Evolutionary conservation across 2,888 invertebrate genomes (phyloP).

Genomic region (Catocala fraxini): DNA sequence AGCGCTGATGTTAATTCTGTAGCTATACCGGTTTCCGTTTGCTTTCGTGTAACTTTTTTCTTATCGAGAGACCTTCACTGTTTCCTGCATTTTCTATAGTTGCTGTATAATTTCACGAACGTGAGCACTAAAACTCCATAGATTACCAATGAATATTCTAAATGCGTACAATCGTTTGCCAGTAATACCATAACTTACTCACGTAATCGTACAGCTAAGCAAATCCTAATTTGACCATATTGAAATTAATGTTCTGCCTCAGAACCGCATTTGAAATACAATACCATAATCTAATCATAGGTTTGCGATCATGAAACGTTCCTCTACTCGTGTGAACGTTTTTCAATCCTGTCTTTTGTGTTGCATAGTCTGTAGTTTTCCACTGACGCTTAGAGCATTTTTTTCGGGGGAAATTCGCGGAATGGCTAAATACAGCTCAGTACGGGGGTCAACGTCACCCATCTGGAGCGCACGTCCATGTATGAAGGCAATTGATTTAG

Average conservation of each 20-base stretch:
- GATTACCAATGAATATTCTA: slow-evolving; percentile 19
- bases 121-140: slow-evolving; percentile 15
- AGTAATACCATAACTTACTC: slow-evolving; percentile 20
- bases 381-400: slow-evolving; percentile 14
- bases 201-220: slow-evolving; percentile 19
- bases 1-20: slow-evolving; percentile 34
- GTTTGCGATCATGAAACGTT: slow-evolving; percentile 27
- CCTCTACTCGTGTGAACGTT: slow-evolving; percentile 34
- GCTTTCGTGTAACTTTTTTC: slow-evolving; percentile 42
- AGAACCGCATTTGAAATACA: slow-evolving; percentile 30
- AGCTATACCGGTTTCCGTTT: slow-evolving; percentile 50
- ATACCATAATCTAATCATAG: slow-evolving; percentile 36
- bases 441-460: slow-evolving; percentile 54
- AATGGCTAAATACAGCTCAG: slow-evolving; percentile 47
- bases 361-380: slow-evolving; percentile 17
- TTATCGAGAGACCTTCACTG: slow-evolving; percentile 55
- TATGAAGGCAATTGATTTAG: slow-evolving; percentile 55
- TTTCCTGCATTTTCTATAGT: slow-evolving; percentile 46
- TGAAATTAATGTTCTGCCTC: slow-evolving; percentile 29
- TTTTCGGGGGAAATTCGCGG: slow-evolving; percentile 32
- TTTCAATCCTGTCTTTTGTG: slow-evolving; percentile 25
- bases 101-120: slow-evolving; percentile 38
- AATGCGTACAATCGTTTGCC: slow-evolving; percentile 16
- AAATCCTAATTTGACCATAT: slow-evolving; percentile 32
- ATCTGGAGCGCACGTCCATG: slow-evolving; percentile 54